Conservation (phyloP, 2,113 vertebrate genomes). For the Noctilio leporinus region DNA sequence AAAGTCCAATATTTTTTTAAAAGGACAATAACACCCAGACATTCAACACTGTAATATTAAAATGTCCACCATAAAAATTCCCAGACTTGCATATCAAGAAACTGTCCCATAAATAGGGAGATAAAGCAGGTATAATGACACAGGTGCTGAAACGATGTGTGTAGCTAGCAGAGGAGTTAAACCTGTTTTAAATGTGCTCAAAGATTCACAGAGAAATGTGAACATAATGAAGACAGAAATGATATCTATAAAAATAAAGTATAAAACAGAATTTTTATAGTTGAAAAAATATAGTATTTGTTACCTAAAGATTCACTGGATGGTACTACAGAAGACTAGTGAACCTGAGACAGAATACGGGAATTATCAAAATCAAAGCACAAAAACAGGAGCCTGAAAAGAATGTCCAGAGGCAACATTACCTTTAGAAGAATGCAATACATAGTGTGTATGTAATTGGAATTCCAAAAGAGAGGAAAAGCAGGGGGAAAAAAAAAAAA, state of each 20-base stretch:
- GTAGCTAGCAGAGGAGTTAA: neutral
- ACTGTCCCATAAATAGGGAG: neutral
- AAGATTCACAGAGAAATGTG: neutral
- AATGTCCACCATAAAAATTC: neutral
- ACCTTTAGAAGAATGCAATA: neutral
- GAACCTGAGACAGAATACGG: neutral
- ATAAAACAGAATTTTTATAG: neutral
- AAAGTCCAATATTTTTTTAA: neutral
- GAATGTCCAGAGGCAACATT: neutral
- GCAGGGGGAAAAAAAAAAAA: neutral
- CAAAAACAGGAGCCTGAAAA: neutral
- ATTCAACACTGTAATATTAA: neutral
- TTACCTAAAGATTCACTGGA: neutral
- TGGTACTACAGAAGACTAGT: neutral
- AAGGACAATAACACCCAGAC: neutral
- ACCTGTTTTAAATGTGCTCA: neutral
- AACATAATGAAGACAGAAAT: neutral
- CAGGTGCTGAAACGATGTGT: neutral
- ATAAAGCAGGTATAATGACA: neutral
- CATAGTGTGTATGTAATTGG: neutral
- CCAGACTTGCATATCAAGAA: neutral
- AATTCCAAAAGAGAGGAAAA: neutral
- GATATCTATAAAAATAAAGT: neutral
- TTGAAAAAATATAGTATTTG: neutral
- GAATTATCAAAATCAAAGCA: neutral